These are phyloP conservation scores for Pipistrellus nathusii DNA, from an alignment of 2,797 vertebrate species.

Conservation along the genomic window DNA sequence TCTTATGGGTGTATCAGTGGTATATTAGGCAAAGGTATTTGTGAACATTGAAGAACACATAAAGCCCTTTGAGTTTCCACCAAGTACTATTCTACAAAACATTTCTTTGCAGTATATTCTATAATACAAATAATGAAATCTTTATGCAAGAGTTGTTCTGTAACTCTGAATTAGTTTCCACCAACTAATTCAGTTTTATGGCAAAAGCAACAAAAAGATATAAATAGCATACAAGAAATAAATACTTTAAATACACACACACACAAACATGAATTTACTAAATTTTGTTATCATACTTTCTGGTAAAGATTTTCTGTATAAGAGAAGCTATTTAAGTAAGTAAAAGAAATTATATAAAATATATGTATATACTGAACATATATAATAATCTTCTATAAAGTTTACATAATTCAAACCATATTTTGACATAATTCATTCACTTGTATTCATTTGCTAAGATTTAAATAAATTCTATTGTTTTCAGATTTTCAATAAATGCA, in stretches of 20 bases:
- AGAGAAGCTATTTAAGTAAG: not conserved
- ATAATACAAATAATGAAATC: not conserved
- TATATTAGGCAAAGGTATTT: not conserved
- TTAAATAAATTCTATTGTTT: slow-evolving; percentile 13
- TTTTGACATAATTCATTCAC: not conserved
- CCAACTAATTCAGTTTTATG: not conserved
- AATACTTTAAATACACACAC: not conserved
- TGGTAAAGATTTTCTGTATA: slow-evolving; percentile 24
- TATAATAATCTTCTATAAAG: not conserved
- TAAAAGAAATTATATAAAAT: slow-evolving; percentile 16
- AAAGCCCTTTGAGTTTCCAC: not conserved
- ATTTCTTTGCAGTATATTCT: not conserved
- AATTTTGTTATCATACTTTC: slow-evolving; percentile 5
- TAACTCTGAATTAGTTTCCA: not conserved
- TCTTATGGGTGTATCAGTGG: not conserved
- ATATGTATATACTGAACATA: not conserved
- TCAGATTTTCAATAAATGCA: slow-evolving; percentile 3
- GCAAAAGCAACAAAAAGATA: not conserved
- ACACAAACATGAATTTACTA: not conserved
- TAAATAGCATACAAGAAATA: not conserved
- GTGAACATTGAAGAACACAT: not conserved
- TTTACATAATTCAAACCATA: not conserved
- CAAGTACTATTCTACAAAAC: not conserved
- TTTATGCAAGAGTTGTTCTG: not conserved
- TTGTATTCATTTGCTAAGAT: not conserved